Evolutionary conservation across 2,888 invertebrate genomes (phyloP).

Genomic region (Pandemis corylana): DNA sequence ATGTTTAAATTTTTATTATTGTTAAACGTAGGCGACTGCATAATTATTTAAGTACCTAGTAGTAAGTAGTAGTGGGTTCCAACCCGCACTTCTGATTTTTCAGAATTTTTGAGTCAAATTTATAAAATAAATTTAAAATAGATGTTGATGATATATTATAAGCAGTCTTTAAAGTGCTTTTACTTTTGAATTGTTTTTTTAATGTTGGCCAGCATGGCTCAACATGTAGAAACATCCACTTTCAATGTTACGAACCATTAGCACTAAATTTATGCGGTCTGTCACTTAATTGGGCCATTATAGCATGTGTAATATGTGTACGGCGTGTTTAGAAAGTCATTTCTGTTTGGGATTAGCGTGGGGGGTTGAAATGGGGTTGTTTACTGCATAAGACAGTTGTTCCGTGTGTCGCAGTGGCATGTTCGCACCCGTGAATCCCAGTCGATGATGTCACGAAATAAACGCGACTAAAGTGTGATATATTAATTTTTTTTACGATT

Average conservation of each 20-base stretch:
- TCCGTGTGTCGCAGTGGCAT: conserved; percentile 58
- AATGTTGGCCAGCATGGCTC: not conserved
- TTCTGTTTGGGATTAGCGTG: conserved; percentile 8
- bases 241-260: not conserved
- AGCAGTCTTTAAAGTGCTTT: not conserved
- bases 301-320: conserved; percentile 37
- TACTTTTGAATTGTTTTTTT: not conserved
- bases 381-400: conserved; percentile 62
- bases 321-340: conserved; percentile 32
- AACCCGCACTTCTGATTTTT: too few species aligned
- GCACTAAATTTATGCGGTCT: conserved; percentile 3
- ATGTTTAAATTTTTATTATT: not conserved
- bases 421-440: conserved; percentile 49
- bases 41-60: not conserved
- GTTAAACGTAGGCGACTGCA: not conserved
- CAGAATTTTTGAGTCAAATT: too few species aligned
- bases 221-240: not conserved
- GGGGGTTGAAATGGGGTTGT: conserved; percentile 39
- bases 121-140: too few species aligned
- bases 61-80: too few species aligned
- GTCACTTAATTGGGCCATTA: conserved; percentile 24
- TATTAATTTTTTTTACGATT: too few species aligned
- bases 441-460: conserved; percentile 13
- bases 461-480: not conserved
- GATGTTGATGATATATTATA: too few species aligned